Conservation (phyloP, 1,140 invertebrate species). For the Ips typographus region DNA sequence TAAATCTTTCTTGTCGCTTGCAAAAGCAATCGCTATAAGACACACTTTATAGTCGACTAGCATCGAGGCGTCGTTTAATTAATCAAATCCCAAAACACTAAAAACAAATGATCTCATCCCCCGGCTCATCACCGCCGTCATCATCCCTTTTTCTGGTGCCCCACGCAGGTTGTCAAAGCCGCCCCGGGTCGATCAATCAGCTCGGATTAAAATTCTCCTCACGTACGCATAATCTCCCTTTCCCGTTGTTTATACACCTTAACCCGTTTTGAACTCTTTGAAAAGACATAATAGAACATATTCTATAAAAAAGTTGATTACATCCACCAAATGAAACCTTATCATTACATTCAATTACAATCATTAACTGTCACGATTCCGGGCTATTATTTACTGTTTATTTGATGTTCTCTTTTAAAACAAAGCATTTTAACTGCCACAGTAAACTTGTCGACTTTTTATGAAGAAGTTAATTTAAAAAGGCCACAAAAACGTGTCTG, state of each 20-base stretch:
- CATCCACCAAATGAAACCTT: too few species aligned
- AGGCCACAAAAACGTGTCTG: too few species aligned
- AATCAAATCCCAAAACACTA: slow-evolving; percentile 37
- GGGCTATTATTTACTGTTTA: too few species aligned
- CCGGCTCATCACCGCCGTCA: slow-evolving; percentile 34
- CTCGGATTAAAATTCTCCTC: slow-evolving; percentile 50
- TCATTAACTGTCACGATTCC: too few species aligned
- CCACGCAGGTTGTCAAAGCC: slow-evolving; percentile 39
- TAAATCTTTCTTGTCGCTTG: too few species aligned
- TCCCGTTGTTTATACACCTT: slow-evolving; percentile 47
- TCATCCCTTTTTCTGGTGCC: slow-evolving; percentile 29
- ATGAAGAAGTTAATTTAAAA: too few species aligned
- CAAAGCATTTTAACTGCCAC: too few species aligned
- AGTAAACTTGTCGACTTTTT: too few species aligned
- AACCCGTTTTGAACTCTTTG: slow-evolving; percentile 23
- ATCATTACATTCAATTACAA: too few species aligned
- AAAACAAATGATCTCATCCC: slow-evolving; percentile 37
- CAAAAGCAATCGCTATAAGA: background rate
- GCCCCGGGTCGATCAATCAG: slow-evolving; percentile 49
- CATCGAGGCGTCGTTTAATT: slow-evolving; percentile 26
- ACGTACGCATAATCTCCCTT: slow-evolving; percentile 52
- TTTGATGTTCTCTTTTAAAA: too few species aligned
- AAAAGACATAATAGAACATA: too few species aligned
- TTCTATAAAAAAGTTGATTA: too few species aligned
- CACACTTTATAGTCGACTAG: background rate